Percentiles rank a stretch among this genome's conserved stretches.
phyloP scores from a whole-genome alignment of 2,113 vertebrate species.

The Crotalus tigris region DNA sequence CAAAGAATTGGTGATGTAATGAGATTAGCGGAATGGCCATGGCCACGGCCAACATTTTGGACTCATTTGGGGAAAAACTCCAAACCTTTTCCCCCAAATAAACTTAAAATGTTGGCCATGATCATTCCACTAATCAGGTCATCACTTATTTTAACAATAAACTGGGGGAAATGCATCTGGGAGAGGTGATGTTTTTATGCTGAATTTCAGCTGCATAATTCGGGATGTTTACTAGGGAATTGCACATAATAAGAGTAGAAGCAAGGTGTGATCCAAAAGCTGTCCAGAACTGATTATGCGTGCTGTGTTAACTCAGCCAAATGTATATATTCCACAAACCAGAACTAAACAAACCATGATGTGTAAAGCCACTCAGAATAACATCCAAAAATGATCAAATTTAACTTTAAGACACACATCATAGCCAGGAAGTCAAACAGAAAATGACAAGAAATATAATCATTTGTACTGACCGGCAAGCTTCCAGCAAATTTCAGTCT shows the following conservation, averaged over 20 bases:
- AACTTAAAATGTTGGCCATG: background rate
- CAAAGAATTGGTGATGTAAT: background rate
- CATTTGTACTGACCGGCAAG: too few relatives aligned
- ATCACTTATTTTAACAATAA: background rate
- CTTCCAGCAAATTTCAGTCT: background rate
- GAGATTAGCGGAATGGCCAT: background rate
- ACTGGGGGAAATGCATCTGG: background rate
- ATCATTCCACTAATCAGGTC: background rate
- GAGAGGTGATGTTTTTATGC: background rate
- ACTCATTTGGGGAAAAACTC: background rate
- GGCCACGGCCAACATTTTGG: background rate
- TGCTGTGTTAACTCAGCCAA: background rate
- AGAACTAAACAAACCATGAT: background rate
- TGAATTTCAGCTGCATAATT: background rate
- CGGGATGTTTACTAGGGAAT: background rate
- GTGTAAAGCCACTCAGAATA: background rate
- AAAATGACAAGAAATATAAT: background rate
- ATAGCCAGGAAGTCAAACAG: background rate
- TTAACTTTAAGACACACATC: background rate
- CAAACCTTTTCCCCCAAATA: background rate
- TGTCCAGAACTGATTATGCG: background rate
- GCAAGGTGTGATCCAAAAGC: background rate
- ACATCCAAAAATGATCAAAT: background rate
- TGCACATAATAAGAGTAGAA: background rate
- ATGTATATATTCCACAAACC: background rate